These are phyloP conservation scores for Distichodus sexfasciatus DNA, from an alignment of 2,797 vertebrate genomes.

Conservation along the genomic window DNA sequence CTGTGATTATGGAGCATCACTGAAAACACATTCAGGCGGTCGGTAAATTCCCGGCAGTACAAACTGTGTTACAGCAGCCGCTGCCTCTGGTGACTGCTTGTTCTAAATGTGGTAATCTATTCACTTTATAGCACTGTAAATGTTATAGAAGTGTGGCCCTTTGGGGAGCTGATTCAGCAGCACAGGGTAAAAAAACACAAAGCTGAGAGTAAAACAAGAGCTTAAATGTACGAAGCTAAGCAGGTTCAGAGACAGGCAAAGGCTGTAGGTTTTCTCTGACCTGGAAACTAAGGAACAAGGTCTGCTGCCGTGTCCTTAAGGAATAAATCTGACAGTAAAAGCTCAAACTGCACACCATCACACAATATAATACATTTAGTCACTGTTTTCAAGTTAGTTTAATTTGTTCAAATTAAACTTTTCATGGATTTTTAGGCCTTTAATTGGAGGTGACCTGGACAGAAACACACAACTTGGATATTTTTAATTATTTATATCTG, in stretches of 20 bases:
- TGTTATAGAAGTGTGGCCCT: background rate
- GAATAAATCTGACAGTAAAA: too few relatives aligned
- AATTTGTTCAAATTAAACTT: too few relatives aligned
- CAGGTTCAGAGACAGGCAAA: background rate
- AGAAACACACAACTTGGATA: too few relatives aligned
- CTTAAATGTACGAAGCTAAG: constrained; percentile 14
- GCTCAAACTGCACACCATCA: too few relatives aligned
- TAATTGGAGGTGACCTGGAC: too few relatives aligned
- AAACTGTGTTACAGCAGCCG: background rate
- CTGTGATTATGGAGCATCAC: background rate
- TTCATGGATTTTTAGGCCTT: too few relatives aligned
- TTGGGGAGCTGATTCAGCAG: constrained; percentile 9
- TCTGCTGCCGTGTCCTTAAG: too few relatives aligned
- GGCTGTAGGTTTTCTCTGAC: background rate
- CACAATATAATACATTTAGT: too few relatives aligned
- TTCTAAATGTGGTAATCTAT: constrained; percentile 25
- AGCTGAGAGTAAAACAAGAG: background rate
- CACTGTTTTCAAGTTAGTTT: too few relatives aligned
- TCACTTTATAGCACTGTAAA: constrained; percentile 39
- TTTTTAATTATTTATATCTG: too few relatives aligned
- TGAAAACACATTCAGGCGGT: background rate
- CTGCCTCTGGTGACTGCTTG: background rate
- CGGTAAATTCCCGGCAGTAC: background rate
- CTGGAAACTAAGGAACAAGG: background rate
- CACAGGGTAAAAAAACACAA: background rate